Conservation (phyloP, 2,888 invertebrate genomes). For the Odontomyia ornata region DNA sequence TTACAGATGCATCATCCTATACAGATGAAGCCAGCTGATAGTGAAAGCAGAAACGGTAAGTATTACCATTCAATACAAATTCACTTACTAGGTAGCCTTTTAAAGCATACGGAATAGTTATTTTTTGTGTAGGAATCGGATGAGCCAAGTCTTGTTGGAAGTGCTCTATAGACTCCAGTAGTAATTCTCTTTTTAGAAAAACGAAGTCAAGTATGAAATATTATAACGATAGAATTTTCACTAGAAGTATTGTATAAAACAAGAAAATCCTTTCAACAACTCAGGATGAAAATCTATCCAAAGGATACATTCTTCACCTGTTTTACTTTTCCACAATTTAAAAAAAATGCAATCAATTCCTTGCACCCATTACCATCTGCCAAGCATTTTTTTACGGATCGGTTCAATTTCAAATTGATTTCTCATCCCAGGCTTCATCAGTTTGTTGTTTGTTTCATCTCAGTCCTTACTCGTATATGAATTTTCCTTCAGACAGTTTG, state of each 20-base stretch:
- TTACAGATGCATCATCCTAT: conserved; percentile 99
- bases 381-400: conserved; percentile 26
- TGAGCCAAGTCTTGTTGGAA: no score
- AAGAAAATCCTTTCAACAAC: no score
- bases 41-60: conserved; percentile 98
- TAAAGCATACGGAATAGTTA: neutral
- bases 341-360: neutral
- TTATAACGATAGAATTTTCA: no score
- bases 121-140: neutral
- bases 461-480: neutral
- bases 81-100: no score
- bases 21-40: conserved; percentile 99
- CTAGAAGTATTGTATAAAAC: no score
- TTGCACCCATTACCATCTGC: conserved; percentile 37
- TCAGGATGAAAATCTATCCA: no score
- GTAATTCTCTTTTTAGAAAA: no score
- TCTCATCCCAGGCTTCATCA: conserved; percentile 45
- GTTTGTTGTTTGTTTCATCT: neutral
- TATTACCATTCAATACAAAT: conserved; percentile 55
- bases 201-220: no score
- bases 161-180: no score
- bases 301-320: no score
- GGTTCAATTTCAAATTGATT: conserved; percentile 49
- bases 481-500: neutral
- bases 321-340: conserved; percentile 9